phyloP scores from a whole-genome alignment of 2,888 invertebrate genomes.

The Hirtodrosophila trivittata region DNA sequence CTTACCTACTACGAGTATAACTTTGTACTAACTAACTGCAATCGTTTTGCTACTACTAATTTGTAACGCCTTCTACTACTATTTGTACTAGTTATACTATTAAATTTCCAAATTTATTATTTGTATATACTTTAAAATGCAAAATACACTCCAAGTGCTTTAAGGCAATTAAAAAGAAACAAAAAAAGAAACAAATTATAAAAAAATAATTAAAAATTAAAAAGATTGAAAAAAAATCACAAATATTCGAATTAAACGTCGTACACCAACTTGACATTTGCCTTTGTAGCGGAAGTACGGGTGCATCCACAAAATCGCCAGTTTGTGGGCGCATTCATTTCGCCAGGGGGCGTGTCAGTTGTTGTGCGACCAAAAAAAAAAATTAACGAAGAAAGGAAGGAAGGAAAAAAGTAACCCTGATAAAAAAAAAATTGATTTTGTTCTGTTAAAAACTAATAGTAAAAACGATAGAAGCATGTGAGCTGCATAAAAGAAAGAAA shows the following conservation, averaged over 20 bases:
- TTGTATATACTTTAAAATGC: constrained; percentile 74
- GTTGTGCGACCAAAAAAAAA: constrained; percentile 41
- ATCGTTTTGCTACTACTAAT: constrained; percentile 77
- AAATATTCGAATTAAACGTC: constrained; percentile 75
- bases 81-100: constrained; percentile 62
- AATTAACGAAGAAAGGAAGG: constrained; percentile 9
- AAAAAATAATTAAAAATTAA: constrained; percentile 52
- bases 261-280: constrained; percentile 5
- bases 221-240: constrained; percentile 48
- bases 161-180: constrained; percentile 70
- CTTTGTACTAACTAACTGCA: constrained; percentile 69
- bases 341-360: constrained; percentile 24
- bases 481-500: constrained; percentile 59
- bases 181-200: constrained; percentile 41
- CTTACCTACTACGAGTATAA: constrained; percentile 4
- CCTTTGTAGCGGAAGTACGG: constrained; percentile 9
- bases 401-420: constrained; percentile 37
- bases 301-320: constrained; percentile 81
- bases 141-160: constrained; percentile 79
- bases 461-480: constrained; percentile 39
- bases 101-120: constrained; percentile 72
- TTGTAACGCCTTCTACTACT: constrained; percentile 67
- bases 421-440: constrained; percentile 63
- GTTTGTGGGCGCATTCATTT: constrained; percentile 66
- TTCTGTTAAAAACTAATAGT: constrained; percentile 74